Evolutionary conservation across 2,797 vertebrate genomes (phyloP), one percentile per base, ranked within the genome.

Genomic region (Chelidonichthys spinosus): DNA sequence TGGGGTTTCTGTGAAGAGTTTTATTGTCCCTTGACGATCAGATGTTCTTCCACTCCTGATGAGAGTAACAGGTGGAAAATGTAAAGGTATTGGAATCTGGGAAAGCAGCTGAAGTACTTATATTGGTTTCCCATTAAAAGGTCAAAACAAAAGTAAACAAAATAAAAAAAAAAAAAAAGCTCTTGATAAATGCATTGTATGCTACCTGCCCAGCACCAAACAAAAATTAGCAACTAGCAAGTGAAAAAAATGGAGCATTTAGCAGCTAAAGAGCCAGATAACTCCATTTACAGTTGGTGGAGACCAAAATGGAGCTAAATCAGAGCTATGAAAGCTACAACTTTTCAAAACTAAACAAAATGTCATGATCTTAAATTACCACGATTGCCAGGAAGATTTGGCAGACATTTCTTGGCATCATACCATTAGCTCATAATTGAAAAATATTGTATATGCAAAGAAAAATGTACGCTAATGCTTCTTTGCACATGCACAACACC

Each of bases 401-500:
- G 14, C 13, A 54, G 7, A 25, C 17, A 33, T 33, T 8, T 55
- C 11, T 44, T 7, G 42, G 35, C 18, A 13, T 35, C 53, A 37
- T 2, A 25, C 3, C 44, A 37, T 14, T 36, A 52, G 11, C 25
- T n/a, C 32, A 25, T 35, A 13, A 17, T 43, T 15, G 9, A 5
- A 37, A 36, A 59, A 15, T 14, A 4, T 5, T 3, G 11, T 9
- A 43, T 0, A 9, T 74, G 25, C 25, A 54, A 50, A 52, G 35
- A 33, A 76, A 49, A 47, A 55, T 49, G 25, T 14, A 5, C 49
- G 40, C 54, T 25, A 5, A 15, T 35, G 72, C 75, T 74, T 78
- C 81, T 42, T 18, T 47, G 52, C 68, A 46, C 43, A 69, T 11
- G 35, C 56, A 37, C 25, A 46, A 18, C 25, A 18, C 64, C 0